Percentiles rank a stretch among this genome's conserved stretches.
Conservation (phyloP, 2,113 vertebrate genomes). For the Nestor notabilis region DNA sequence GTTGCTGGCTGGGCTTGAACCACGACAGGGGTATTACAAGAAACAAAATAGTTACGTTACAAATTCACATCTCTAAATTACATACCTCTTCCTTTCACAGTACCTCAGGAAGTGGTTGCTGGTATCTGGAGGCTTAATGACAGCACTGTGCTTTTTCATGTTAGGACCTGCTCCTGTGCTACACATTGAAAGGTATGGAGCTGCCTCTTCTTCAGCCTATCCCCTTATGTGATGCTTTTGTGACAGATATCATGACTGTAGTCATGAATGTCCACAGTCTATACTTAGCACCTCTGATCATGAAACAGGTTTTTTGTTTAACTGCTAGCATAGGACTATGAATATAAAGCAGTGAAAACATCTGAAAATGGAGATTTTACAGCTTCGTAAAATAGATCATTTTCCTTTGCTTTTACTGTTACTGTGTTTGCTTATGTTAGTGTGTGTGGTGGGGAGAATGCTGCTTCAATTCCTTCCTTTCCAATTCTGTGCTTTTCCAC, state of each 20-base stretch:
- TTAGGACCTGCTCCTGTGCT: conserved; percentile 89
- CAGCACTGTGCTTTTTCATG: conserved; percentile 81
- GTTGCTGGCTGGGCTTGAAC: no score
- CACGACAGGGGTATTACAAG: background rate
- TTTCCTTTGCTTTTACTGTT: background rate
- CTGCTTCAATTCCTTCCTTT: background rate
- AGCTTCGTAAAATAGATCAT: background rate
- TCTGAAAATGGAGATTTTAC: background rate
- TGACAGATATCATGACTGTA: background rate
- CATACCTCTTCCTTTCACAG: conserved; percentile 37
- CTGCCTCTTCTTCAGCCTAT: background rate
- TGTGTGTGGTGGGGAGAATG: background rate
- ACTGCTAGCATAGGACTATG: background rate
- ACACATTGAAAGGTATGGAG: conserved; percentile 82
- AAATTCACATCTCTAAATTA: background rate
- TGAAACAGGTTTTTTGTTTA: background rate
- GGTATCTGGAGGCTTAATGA: conserved; percentile 78
- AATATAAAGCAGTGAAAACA: background rate
- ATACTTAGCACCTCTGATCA: background rate
- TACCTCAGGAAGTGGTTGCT: conserved; percentile 82
- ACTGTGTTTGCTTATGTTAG: background rate
- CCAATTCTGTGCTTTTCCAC: background rate
- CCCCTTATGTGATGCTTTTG: background rate
- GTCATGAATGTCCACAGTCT: background rate
- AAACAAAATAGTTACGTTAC: background rate